Base-by-base conservation (phyloP, 2,888 invertebrate species). In the Eudemis profundana region DNA sequence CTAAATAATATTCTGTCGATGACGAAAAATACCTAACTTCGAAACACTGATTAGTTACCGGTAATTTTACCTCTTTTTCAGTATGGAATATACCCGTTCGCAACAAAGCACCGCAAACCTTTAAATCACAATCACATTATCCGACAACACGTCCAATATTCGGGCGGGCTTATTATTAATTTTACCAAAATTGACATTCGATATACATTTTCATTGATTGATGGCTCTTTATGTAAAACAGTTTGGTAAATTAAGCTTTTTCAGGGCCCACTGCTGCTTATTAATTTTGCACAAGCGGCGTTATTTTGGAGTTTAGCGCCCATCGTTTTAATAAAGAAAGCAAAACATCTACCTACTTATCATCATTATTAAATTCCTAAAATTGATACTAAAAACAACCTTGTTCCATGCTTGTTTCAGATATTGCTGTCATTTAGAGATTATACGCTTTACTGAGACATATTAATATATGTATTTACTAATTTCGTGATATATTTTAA, bases 171-270 rank as follows among this genome's bases (percentile, higher is more conserved):
- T 64, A 72, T 68, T 70, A 72, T 68, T 69, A 76, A 73, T 72
- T 71, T 71, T 64, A 61, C 51, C 66, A 59, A 73, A 72, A 74
- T 74, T 73, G 73, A 73, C 74, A 75, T 71, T 71, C 68, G 66
- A 72, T 75, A 71, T 72, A 65, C 69, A 74, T 73, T 71, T 73
- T 70, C 68, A 59, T 68, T 76, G 77, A 78, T 76, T 75, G 76
- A 79, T 76, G 76, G 70, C 62, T 65, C 66, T 72, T 78, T 75
- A 74, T 74, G 74, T 70, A 71, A 75, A 73, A 69, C 56, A 62
- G 60, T 64, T 67, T 72, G 65, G 69, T 61, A 62, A 67, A 57
- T 56, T 12, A 62, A 57, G 62, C 29, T 62, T 62, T 63, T 67
- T 50, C 53, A n/a, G 19, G 53, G 21, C 38, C 23, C 29, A 36